Conservation (phyloP, 2,113 vertebrate species). For the Taurulus bubalis region DNA sequence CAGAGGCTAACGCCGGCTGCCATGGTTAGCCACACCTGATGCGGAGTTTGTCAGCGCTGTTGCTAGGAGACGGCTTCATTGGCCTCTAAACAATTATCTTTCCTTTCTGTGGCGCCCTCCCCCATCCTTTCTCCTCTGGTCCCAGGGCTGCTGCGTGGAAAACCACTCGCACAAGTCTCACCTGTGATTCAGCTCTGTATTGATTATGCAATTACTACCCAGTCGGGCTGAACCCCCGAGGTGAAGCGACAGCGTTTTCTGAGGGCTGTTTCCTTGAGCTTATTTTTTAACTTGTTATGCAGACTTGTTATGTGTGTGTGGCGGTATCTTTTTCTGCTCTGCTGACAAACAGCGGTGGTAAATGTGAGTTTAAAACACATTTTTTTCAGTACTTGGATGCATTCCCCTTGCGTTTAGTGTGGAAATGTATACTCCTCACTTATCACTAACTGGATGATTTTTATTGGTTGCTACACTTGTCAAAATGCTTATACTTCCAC, state of each 20-base stretch:
- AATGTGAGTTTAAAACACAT: too few species aligned
- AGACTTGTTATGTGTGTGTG: background rate
- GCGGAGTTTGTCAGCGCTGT: constrained; percentile 83
- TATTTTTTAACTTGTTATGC: background rate
- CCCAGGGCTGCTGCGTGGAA: constrained; percentile 65
- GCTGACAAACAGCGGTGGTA: background rate
- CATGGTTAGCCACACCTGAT: constrained; percentile 85
- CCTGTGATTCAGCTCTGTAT: constrained; percentile 78
- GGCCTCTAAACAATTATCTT: constrained; percentile 89
- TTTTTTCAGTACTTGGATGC: background rate
- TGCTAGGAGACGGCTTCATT: constrained; percentile 90
- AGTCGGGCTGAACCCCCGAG: constrained; percentile 1
- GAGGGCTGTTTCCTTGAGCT: background rate
- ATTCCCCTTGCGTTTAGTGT: background rate
- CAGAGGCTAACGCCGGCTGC: constrained; percentile 81
- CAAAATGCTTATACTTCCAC: background rate
- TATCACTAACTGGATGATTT: background rate
- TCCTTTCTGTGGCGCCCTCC: constrained; percentile 64
- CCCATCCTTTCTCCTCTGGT: constrained; percentile 47
- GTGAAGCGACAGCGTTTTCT: constrained; percentile 15
- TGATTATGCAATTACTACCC: constrained; percentile 74
- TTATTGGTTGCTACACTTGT: background rate
- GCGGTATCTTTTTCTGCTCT: background rate
- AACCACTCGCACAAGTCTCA: constrained; percentile 67
- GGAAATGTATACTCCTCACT: background rate